Evolutionary conservation across 2,888 invertebrate species (phyloP).

Genomic region (Lasioglossum oenotherae): DNA sequence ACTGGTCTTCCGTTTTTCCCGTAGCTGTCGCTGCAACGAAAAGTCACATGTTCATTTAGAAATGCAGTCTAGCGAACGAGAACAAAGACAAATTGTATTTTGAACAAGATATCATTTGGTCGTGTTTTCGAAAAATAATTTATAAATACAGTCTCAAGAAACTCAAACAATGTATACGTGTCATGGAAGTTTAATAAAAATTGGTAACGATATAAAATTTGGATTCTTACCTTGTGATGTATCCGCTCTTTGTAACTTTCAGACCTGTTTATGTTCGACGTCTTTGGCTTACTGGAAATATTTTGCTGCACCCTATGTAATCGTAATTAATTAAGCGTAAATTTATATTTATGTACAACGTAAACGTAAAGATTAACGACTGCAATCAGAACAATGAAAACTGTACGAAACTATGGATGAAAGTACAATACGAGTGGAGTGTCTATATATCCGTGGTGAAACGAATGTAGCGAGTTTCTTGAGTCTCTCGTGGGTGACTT

Average conservation of each 20-base stretch:
- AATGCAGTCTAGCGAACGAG: not conserved
- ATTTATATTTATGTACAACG: constrained; percentile 68
- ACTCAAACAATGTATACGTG: not conserved
- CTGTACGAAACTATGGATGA: not conserved
- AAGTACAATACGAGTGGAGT: not conserved
- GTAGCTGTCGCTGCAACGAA: constrained; percentile 87
- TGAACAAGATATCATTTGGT: not conserved
- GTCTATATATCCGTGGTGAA: not conserved
- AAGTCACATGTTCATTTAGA: constrained; percentile 32
- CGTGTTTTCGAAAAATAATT: constrained; percentile 15
- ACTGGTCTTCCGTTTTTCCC: constrained; percentile 91
- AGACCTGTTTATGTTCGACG: constrained; percentile 87
- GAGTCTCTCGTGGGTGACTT: not conserved
- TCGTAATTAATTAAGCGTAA: constrained; percentile 67
- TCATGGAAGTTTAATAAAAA: not conserved
- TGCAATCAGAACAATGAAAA: constrained; percentile 24
- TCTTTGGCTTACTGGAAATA: constrained; percentile 84
- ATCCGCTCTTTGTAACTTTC: constrained; percentile 91
- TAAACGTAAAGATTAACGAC: constrained; percentile 33
- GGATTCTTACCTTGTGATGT: constrained; percentile 84
- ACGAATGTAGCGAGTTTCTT: not conserved
- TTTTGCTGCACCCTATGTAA: constrained; percentile 83
- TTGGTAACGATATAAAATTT: not conserved
- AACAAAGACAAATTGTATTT: not conserved
- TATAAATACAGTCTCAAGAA: constrained; percentile 12